phyloP scores from a whole-genome alignment of 2,888 invertebrate genomes.

The Acholoe squamosa region DNA sequence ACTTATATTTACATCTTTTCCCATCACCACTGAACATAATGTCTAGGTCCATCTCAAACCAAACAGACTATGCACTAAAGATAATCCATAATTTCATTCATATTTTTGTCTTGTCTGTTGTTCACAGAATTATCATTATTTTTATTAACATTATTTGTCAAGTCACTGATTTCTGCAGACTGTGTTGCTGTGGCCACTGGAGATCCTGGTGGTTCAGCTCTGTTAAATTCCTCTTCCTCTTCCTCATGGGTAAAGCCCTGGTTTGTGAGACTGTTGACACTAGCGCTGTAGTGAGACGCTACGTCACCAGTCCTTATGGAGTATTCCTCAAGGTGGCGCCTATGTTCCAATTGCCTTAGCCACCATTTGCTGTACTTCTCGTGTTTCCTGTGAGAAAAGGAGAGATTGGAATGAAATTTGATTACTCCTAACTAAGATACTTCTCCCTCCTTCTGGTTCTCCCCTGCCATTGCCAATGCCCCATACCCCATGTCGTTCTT shows the following conservation, averaged over 20 bases:
- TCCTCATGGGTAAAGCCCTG: slow-evolving; percentile 47
- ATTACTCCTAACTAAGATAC: no score
- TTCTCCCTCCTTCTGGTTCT: no score
- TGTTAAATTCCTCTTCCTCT: neutral
- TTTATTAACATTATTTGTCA: neutral
- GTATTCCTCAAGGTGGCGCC: slow-evolving; percentile 58
- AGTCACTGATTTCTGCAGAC: neutral
- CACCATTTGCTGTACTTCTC: slow-evolving; percentile 62
- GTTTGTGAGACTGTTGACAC: slow-evolving; percentile 46
- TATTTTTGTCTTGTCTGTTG: slow-evolving; percentile 58
- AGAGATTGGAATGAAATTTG: no score
- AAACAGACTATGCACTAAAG: slow-evolving; percentile 1
- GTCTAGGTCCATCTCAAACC: no score
- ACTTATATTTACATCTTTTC: no score
- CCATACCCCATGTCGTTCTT: no score
- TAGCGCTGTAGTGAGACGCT: slow-evolving; percentile 38
- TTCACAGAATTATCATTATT: neutral
- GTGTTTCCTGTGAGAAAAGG: slow-evolving; percentile 30
- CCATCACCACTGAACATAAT: no score
- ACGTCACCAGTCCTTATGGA: slow-evolving; percentile 51
- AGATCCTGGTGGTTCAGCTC: slow-evolving; percentile 36
- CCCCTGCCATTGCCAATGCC: no score
- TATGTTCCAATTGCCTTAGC: slow-evolving; percentile 52
- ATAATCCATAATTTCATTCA: slow-evolving; percentile 60
- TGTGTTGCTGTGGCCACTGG: slow-evolving; percentile 46